Evolutionary conservation across 1,140 invertebrate species (phyloP).

Genomic region (Sitobion miscanthi): DNA sequence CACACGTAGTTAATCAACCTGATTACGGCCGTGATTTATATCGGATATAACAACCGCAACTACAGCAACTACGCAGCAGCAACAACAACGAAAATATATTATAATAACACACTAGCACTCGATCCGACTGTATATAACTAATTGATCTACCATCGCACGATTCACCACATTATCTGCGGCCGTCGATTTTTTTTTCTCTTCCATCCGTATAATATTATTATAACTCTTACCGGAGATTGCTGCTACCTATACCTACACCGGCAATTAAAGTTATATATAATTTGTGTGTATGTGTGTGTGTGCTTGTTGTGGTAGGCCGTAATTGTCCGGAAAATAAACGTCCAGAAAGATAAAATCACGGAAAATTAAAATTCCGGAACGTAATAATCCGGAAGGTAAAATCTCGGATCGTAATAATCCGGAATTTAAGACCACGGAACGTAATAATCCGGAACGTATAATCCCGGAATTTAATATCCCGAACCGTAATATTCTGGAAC

Average conservation of each 20-base stretch:
- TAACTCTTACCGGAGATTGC: too few species aligned
- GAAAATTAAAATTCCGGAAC: too few species aligned
- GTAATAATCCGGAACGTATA: too few species aligned
- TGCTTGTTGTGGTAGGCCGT: too few species aligned
- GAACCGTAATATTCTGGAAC: too few species aligned
- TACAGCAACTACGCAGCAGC: background rate
- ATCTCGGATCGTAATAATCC: too few species aligned
- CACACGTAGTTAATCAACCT: slow-evolving; percentile 28
- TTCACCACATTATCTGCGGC: background rate
- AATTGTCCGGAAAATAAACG: too few species aligned
- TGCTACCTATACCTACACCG: background rate
- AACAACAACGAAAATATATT: background rate
- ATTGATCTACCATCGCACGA: slow-evolving; percentile 1
- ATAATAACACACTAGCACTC: background rate
- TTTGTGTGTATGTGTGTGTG: too few species aligned
- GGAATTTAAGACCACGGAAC: too few species aligned
- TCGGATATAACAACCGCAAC: background rate
- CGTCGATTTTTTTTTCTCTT: background rate
- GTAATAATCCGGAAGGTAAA: too few species aligned
- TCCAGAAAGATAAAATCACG: too few species aligned
- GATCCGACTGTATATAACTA: background rate
- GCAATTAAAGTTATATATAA: background rate
- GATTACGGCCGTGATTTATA: slow-evolving; percentile 3
- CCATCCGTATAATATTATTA: background rate
- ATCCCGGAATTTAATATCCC: too few species aligned